Conservation (phyloP, 2,888 invertebrate species). For the Dryadula phaetusa region DNA sequence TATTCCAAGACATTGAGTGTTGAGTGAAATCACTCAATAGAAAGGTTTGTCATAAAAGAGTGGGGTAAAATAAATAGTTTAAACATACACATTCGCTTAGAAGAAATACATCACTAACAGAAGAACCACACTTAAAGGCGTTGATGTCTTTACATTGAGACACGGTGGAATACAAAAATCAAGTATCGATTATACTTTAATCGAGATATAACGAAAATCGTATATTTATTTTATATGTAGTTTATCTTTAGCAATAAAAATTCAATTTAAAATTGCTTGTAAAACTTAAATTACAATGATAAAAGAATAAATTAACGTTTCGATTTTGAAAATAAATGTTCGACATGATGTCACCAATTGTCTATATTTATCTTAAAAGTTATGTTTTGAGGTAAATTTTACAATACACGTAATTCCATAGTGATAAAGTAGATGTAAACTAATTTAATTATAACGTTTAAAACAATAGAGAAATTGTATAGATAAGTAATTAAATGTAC, state of each 20-base stretch:
- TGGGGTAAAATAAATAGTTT: too few relatives aligned
- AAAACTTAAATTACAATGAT: conserved; percentile 24
- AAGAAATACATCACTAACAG: too few relatives aligned
- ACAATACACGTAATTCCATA: neutral
- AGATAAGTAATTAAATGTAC: too few relatives aligned
- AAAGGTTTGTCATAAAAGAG: too few relatives aligned
- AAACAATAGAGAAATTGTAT: too few relatives aligned
- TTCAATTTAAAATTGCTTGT: conserved; percentile 28
- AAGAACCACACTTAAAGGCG: too few relatives aligned
- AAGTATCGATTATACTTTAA: neutral
- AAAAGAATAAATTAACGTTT: conserved; percentile 3
- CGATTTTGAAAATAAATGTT: neutral
- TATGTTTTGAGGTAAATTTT: neutral
- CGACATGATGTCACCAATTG: conserved; percentile 11
- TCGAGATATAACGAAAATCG: neutral
- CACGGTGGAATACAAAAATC: neutral
- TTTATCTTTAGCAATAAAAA: conserved; percentile 6
- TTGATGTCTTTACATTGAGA: too few relatives aligned
- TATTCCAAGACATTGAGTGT: too few relatives aligned
- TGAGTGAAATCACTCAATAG: too few relatives aligned
- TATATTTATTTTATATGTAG: conserved; percentile 17
- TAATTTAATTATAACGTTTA: too few relatives aligned
- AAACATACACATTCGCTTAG: too few relatives aligned
- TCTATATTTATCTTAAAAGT: conserved; percentile 15
- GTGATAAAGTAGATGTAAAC: neutral